Percentiles rank a stretch among this genome's conserved stretches.
These are phyloP conservation scores for Busseola fusca DNA, from an alignment of 2,888 invertebrate species.

Conservation along the genomic window DNA sequence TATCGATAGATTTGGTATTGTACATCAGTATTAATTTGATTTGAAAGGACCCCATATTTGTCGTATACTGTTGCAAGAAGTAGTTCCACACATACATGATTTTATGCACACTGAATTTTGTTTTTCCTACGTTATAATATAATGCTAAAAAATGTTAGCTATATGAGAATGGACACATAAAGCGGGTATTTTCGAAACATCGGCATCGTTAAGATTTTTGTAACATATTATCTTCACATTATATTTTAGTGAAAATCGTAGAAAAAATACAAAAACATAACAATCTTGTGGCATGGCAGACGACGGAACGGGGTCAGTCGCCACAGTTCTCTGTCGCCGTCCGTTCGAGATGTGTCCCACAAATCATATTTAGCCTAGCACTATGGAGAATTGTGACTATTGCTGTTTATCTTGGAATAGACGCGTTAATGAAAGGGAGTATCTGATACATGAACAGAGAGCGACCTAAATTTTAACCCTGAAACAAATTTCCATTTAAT, in stretches of 20 bases:
- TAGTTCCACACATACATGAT: conserved; percentile 2
- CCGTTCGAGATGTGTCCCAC: conserved; percentile 79
- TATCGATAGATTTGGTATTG: conserved; percentile 31
- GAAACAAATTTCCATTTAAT: conserved; percentile 49
- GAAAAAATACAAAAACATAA: conserved; percentile 64
- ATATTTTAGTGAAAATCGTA: conserved; percentile 54
- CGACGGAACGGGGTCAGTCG: conserved; percentile 79
- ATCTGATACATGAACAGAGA: conserved; percentile 74
- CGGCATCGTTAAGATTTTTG: conserved; percentile 47
- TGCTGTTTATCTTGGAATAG: conserved; percentile 82
- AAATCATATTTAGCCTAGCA: conserved; percentile 84
- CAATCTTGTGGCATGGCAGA: conserved; percentile 64
- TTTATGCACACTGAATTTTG: neutral
- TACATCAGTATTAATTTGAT: conserved; percentile 24
- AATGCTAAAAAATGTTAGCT: conserved; percentile 18
- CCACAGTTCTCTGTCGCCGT: conserved; percentile 74
- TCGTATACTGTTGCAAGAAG: conserved; percentile 4
- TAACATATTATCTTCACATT: conserved; percentile 57
- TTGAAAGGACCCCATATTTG: conserved; percentile 4
- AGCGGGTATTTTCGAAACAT: conserved; percentile 39
- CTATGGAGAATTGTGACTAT: conserved; percentile 79
- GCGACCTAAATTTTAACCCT: conserved; percentile 70
- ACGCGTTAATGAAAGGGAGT: conserved; percentile 76
- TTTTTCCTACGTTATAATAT: neutral
- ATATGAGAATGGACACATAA: conserved; percentile 33